phyloP scores from a whole-genome alignment of 2,888 invertebrate species.

The Idaea biselata region DNA sequence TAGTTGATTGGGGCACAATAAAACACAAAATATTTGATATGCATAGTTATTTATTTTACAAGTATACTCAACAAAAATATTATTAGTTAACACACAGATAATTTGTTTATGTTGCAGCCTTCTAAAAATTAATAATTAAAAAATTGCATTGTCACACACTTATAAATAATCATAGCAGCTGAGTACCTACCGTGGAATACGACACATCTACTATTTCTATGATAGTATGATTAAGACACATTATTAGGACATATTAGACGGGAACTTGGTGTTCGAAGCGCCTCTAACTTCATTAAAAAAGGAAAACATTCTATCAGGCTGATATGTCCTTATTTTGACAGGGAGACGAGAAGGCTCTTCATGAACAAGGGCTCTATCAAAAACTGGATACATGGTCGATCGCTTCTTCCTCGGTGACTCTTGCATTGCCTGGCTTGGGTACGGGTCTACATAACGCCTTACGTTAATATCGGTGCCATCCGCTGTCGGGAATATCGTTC shows the following conservation, averaged over 20 bases:
- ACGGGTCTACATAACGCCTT: constrained; percentile 71
- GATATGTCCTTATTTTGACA: constrained; percentile 59
- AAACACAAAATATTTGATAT: background rate
- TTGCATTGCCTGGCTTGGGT: constrained; percentile 71
- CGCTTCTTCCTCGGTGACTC: constrained; percentile 71
- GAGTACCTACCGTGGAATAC: background rate
- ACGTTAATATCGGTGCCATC: constrained; percentile 73
- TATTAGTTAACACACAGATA: background rate
- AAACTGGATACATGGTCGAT: constrained; percentile 56
- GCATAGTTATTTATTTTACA: background rate
- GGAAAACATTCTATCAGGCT: constrained; percentile 68
- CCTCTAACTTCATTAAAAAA: constrained; percentile 58
- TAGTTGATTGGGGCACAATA: background rate
- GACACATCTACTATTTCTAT: background rate
- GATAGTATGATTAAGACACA: background rate
- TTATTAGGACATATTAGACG: constrained; percentile 36
- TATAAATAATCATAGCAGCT: background rate
- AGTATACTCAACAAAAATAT: constrained; percentile 18
- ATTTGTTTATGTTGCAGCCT: background rate
- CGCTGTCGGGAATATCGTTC: constrained; percentile 73
- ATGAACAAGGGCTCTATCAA: constrained; percentile 45
- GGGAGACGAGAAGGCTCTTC: constrained; percentile 45
- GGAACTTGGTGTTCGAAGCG: constrained; percentile 36
- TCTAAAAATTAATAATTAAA: constrained; percentile 15
- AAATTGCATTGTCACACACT: constrained; percentile 21